Conservation (phyloP, 2,797 vertebrate genomes). For the Sebastes kiyomatsui region DNA sequence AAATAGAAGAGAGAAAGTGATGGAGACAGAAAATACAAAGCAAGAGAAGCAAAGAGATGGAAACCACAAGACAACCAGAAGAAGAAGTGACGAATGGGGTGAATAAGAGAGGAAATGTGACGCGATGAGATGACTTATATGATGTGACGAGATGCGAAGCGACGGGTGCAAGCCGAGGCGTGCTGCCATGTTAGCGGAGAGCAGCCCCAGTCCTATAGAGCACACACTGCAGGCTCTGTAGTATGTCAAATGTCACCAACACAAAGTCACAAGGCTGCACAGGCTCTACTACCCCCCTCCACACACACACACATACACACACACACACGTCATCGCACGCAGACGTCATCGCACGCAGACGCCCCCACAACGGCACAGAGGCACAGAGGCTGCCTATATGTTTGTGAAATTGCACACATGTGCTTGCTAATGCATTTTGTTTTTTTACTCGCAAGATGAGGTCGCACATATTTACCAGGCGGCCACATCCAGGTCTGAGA, state of each 20-base stretch:
- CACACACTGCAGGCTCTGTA: conserved; percentile 66
- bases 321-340: not conserved
- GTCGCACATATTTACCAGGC: not conserved
- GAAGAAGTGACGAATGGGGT: not conserved
- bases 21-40: conserved; percentile 1
- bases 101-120: conserved; percentile 20
- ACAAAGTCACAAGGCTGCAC: conserved; percentile 60
- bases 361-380: not conserved
- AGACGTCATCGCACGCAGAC: not conserved
- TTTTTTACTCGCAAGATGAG: not conserved
- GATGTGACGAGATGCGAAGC: conserved; percentile 66
- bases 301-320: not conserved
- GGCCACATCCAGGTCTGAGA: too few species aligned
- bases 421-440: not conserved
- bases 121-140: conserved; percentile 37
- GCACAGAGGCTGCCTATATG: conserved; percentile 13
- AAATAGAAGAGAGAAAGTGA: conserved; percentile 6
- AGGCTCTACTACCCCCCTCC: conserved; percentile 22
- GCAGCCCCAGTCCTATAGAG: conserved; percentile 45
- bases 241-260: conserved; percentile 77
- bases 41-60: not conserved
- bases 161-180: conserved; percentile 70
- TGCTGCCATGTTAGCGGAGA: conserved; percentile 58
- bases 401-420: conserved; percentile 4
- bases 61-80: conserved; percentile 7